phyloP scores from a whole-genome alignment of 2,113 vertebrate species.

The Tichodroma muraria region DNA sequence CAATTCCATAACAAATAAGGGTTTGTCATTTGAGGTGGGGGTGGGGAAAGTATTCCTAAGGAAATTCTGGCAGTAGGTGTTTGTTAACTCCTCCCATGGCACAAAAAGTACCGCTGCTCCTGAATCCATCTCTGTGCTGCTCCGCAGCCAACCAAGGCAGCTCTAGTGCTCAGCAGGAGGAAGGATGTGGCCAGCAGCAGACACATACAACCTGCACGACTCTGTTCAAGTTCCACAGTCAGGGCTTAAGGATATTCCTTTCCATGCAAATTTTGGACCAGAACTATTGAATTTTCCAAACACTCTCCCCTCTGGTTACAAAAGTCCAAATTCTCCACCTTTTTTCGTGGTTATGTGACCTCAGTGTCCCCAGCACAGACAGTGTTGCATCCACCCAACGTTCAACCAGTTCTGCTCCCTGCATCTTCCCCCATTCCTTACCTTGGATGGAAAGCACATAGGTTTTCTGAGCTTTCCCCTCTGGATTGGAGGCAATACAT shows the following conservation, averaged over 20 bases:
- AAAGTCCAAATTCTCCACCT: neutral
- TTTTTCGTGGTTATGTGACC: neutral
- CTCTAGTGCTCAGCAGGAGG: neutral
- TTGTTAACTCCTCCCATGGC: neutral
- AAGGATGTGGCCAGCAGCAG: neutral
- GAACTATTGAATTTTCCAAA: neutral
- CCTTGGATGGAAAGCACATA: constrained; percentile 88
- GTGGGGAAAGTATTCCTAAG: neutral
- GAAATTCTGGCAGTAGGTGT: neutral
- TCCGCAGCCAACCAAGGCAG: neutral
- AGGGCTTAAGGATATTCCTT: neutral
- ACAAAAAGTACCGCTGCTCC: neutral
- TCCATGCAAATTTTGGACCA: neutral
- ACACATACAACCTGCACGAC: rapidly evolving
- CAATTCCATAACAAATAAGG: neutral
- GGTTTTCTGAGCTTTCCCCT: constrained; percentile 86
- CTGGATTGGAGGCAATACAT: constrained; percentile 86
- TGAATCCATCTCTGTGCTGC: neutral
- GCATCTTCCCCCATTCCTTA: constrained; percentile 9
- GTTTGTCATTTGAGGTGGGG: neutral
- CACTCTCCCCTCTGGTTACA: neutral
- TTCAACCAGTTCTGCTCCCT: neutral
- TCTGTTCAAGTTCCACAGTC: neutral
- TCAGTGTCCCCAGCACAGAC: neutral
- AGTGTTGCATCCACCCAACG: neutral